Evolutionary conservation across 2,797 vertebrate species (phyloP), one percentile per base, ranked within the genome.

Genomic region (Poecile montanus): DNA sequence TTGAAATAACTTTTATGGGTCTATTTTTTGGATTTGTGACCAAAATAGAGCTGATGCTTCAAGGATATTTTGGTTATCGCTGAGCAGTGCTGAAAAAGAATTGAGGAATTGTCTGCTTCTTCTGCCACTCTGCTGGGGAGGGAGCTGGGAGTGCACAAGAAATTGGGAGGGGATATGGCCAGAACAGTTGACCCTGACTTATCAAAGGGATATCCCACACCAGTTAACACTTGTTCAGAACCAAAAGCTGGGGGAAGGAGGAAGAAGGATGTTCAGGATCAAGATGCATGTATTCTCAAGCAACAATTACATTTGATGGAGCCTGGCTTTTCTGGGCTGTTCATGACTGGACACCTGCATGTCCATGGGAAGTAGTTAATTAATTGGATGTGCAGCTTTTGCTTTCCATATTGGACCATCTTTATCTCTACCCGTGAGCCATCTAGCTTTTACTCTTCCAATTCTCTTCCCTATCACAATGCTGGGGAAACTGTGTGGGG

Each of bases 231-330:
- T 6, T 42, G 3, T 7, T 54, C 57, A 34, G 30, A 22, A 80
- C 16, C 50, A 61, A 57, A 61, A 66, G 1, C 25, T 29, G 16
- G 7, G 7, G 8, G 4, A 47, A 63, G 17, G 3, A 54, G 17
- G 22, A 84, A 38, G 7, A 25, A 2, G 3, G 16, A 30, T 6
- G 0, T 34, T 68, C 10, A 32, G 36, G 19, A 7, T 22, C 63
- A 30, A 8, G 3, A 2, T 4, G 0, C 7, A 8, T 10, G 7
- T 15, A 21, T 73, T 76, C 45, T n/a, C 54, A 63, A 45, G 10
- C 17, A 21, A 45, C 3, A 1, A 0, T 6, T n/a, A 15, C 1
- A 2, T 0, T 4, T n/a, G 5, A 17, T 2, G 7, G 23, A 77
- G 7, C 23, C 30, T 23, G 6, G 5, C 8, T 76, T 34, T 71